These are phyloP conservation scores for Cepaea nemoralis DNA, from an alignment of 1,140 invertebrate genomes.

Conservation along the genomic window DNA sequence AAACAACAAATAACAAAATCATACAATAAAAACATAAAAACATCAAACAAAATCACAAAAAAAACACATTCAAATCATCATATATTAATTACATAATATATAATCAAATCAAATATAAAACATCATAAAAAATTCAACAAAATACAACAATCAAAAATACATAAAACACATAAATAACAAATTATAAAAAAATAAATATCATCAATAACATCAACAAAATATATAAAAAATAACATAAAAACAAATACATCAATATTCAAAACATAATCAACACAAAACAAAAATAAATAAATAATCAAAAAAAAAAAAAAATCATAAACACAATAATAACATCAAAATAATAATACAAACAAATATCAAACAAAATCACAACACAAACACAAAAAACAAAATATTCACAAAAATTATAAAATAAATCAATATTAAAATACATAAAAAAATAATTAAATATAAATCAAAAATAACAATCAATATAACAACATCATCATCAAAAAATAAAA, in stretches of 20 bases:
- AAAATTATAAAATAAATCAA: constrained; percentile 1
- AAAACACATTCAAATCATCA: too few relatives aligned
- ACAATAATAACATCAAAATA: background rate
- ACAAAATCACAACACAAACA: background rate
- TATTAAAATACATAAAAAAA: background rate
- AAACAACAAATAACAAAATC: too few relatives aligned
- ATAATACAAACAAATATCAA: background rate
- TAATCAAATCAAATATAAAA: too few relatives aligned
- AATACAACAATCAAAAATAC: too few relatives aligned
- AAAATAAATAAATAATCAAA: background rate
- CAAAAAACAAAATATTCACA: background rate
- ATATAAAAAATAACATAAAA: background rate
- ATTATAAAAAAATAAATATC: too few relatives aligned
- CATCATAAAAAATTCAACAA: too few relatives aligned
- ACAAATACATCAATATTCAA: background rate
- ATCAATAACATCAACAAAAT: too few relatives aligned
- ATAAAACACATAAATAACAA: too few relatives aligned
- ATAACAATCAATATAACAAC: background rate
- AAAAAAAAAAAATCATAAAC: background rate
- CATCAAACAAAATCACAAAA: too few relatives aligned
- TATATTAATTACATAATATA: too few relatives aligned
- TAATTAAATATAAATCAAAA: background rate
- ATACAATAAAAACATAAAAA: too few relatives aligned
- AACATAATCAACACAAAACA: background rate
- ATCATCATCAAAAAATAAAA: background rate